Conservation (phyloP, 2,888 invertebrate species). For the Dendrolimus pini region DNA sequence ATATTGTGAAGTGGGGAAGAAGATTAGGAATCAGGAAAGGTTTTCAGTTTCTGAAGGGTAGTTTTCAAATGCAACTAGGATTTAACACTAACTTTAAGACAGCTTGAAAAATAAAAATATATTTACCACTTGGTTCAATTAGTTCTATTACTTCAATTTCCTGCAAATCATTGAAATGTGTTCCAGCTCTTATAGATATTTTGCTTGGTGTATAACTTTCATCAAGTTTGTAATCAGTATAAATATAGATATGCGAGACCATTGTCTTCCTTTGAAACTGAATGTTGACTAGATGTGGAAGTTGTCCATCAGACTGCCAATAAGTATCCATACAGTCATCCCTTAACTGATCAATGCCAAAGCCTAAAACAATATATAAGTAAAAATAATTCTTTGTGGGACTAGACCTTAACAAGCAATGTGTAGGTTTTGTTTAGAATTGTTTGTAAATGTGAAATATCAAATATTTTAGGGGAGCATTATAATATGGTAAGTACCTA, state of each 20-base stretch:
- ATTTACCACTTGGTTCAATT: slow-evolving; percentile 89
- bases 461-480: too few species aligned
- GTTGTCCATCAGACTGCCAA: slow-evolving; percentile 99
- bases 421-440: too few species aligned
- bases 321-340: slow-evolving; percentile 98
- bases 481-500: too few species aligned
- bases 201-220: slow-evolving; percentile 99
- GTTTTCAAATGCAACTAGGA: too few species aligned
- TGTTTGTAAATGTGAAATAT: too few species aligned
- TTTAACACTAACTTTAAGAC: too few species aligned
- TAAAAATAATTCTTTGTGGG: not conserved
- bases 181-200: slow-evolving; percentile 94
- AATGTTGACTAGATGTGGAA: slow-evolving; percentile 98
- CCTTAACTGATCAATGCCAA: slow-evolving; percentile 97
- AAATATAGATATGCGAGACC: slow-evolving; percentile 96
- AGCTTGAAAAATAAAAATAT: not conserved
- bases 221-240: slow-evolving; percentile 98
- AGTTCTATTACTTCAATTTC: slow-evolving; percentile 96
- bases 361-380: slow-evolving; percentile 77
- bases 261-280: slow-evolving; percentile 97
- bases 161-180: slow-evolving; percentile 96
- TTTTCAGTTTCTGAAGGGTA: too few species aligned
- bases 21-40: too few species aligned
- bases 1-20: too few species aligned
- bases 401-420: too few species aligned